These are phyloP conservation scores for Proterorhinus semilunaris DNA, from an alignment of 2,113 vertebrate species.

Conservation along the genomic window DNA sequence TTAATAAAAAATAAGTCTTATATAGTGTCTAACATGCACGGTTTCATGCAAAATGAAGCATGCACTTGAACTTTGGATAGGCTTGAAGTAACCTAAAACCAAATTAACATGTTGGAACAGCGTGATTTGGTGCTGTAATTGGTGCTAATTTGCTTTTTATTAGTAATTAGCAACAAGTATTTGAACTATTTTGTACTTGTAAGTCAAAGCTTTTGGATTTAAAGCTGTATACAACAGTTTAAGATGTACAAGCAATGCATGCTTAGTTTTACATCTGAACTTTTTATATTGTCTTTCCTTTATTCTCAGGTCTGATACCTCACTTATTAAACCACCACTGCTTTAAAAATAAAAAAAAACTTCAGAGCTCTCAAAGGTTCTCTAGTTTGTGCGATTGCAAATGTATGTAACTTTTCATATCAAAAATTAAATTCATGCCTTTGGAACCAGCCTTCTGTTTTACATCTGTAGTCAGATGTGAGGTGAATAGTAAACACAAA, in stretches of 20 bases:
- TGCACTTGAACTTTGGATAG: too few relatives aligned
- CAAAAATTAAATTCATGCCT: neutral
- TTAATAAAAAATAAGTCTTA: neutral
- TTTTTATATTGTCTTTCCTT: slow-evolving; percentile 50
- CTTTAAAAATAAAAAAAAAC: slow-evolving; percentile 35
- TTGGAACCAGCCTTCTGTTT: too few relatives aligned
- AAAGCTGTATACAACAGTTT: neutral
- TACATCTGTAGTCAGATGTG: too few relatives aligned
- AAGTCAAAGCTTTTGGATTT: slow-evolving; percentile 23
- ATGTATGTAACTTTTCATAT: slow-evolving; percentile 15
- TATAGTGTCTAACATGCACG: neutral
- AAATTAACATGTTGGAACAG: slow-evolving; percentile 63
- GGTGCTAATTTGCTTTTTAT: too few relatives aligned
- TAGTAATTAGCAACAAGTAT: too few relatives aligned
- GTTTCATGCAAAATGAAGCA: too few relatives aligned
- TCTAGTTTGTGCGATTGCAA: too few relatives aligned
- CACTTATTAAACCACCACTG: too few relatives aligned
- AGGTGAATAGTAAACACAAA: too few relatives aligned
- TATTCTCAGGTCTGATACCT: slow-evolving; percentile 33
- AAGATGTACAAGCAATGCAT: neutral
- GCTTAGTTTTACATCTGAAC: slow-evolving; percentile 46
- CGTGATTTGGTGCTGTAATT: slow-evolving; percentile 49
- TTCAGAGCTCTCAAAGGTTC: slow-evolving; percentile 13
- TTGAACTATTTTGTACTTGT: neutral
- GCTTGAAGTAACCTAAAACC: too few relatives aligned